Evolutionary conservation across 2,888 invertebrate genomes (phyloP), one percentile per base, ranked within the genome.

Genomic region (Stenichneumon culpator): DNA sequence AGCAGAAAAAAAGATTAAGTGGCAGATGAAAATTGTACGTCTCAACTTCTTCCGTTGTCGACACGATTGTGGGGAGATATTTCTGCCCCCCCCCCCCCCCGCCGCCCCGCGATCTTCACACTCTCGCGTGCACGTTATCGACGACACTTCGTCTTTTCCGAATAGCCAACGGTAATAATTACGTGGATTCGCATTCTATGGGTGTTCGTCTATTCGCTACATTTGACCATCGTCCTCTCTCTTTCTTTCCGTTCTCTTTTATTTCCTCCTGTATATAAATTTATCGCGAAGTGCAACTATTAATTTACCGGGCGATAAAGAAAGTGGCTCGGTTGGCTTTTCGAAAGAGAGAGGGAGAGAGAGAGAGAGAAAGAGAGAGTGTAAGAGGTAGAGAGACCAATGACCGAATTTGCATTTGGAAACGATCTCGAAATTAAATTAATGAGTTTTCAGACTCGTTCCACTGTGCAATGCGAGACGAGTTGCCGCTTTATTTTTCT

Each of bases 201-300:
- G 65, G 25, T 79, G 36, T 19, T 47, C 63, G 52, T 52, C 32
- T 60, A 39, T 52, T 60, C 28, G 52, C 74, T 82, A 73, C 52
- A 60, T 78, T 52, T 77, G 22, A 73, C 60, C 77, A 75, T 67
- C 74, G 68, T 50, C 65, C 79, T 69, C 70, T 60, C 32, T 68
- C 36, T 60, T 60, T 63, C 16, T 70, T 14, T 28, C 44, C 44
- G 57, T 28, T 47, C 32, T 81, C 74, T 82, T 54, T 25, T 19
- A 28, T 74, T 63, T 74, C n/a, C 50, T 85, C 79, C 79, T 85
- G 84, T 85, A 85, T 60, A 85, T 85, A 82, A 69, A 70, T 54
- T 82, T 67, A 69, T 74, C 70, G 70, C 36, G 52, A 69, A 82
- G 5, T 70, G 70, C 70, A 79, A 79, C 28, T 44, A 81, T 80